Conservation (phyloP, 2,113 vertebrate genomes). For the Hirundichthys speculiger region DNA sequence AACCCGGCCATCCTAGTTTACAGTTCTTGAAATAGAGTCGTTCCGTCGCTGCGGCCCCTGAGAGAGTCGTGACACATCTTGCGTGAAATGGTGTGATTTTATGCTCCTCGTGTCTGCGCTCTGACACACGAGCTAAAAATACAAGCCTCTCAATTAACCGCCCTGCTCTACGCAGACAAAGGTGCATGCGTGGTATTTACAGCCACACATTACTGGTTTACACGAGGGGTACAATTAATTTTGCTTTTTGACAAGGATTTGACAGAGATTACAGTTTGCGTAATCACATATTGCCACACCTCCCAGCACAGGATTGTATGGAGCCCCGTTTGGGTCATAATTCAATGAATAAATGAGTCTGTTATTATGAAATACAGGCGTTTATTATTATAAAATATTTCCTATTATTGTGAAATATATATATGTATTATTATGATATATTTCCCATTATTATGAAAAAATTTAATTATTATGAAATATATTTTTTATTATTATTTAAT, state of each 20-base stretch:
- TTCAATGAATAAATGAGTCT: no score
- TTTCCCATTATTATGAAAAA: no score
- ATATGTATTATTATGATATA: no score
- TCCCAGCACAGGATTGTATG: no score
- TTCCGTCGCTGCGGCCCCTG: constrained; percentile 38
- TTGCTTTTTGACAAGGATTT: neutral
- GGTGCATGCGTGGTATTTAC: neutral
- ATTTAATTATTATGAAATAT: no score
- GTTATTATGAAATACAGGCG: no score
- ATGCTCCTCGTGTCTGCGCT: constrained; percentile 36
- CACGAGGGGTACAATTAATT: no score
- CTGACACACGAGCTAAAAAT: constrained; percentile 56
- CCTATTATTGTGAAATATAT: no score
- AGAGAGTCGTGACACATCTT: constrained; percentile 51
- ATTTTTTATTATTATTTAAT: no score
- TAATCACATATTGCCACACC: neutral
- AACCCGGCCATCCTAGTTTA: constrained; percentile 19
- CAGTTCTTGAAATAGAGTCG: constrained; percentile 45
- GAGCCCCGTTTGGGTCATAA: no score
- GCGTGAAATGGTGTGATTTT: constrained; percentile 51
- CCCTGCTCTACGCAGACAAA: constrained; percentile 3
- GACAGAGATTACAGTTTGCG: constrained; percentile 5
- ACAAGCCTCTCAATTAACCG: constrained; percentile 28
- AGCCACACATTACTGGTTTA: no score
- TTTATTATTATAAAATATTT: no score